These are phyloP conservation scores for Beris chalybata DNA, from an alignment of 2,888 invertebrate genomes.

Conservation along the genomic window DNA sequence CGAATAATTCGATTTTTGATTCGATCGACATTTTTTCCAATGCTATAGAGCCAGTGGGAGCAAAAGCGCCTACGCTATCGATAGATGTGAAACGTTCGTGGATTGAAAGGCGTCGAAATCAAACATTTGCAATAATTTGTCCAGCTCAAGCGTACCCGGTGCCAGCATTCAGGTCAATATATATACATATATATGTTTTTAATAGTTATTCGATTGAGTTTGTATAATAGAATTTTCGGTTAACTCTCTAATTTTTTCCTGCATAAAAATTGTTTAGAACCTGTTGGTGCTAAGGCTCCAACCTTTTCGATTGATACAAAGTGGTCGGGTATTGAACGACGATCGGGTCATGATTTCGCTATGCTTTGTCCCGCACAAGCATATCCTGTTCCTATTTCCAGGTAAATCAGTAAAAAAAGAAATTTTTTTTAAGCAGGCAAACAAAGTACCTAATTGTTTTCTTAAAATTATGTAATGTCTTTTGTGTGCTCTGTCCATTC, in stretches of 20 bases:
- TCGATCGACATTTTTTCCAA: not conserved
- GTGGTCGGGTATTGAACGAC: conserved; percentile 63
- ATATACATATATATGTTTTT: conserved; percentile 28
- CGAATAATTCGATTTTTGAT: conserved; percentile 27
- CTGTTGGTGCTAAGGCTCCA: conserved; percentile 72
- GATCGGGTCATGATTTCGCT: conserved; percentile 46
- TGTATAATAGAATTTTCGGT: conserved; percentile 12
- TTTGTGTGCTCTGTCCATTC: no score
- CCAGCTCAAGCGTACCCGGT: conserved; percentile 79
- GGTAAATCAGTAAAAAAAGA: conserved; percentile 45
- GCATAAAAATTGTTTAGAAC: conserved; percentile 57
- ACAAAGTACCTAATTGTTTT: not conserved
- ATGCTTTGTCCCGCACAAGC: conserved; percentile 57
- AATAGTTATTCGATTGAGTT: conserved; percentile 22
- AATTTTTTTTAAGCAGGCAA: not conserved
- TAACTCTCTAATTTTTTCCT: not conserved
- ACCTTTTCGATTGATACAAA: conserved; percentile 70
- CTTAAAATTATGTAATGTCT: no score
- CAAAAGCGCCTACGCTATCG: conserved; percentile 64
- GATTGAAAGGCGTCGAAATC: conserved; percentile 62
- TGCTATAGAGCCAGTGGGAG: conserved; percentile 67
- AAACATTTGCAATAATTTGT: conserved; percentile 70
- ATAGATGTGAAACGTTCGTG: conserved; percentile 60
- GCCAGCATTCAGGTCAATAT: conserved; percentile 63
- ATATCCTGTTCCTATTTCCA: conserved; percentile 57